Evolutionary conservation across 2,797 vertebrate species (phyloP), one percentile per base, ranked within the genome.

Genomic region (Luscinia luscinia): DNA sequence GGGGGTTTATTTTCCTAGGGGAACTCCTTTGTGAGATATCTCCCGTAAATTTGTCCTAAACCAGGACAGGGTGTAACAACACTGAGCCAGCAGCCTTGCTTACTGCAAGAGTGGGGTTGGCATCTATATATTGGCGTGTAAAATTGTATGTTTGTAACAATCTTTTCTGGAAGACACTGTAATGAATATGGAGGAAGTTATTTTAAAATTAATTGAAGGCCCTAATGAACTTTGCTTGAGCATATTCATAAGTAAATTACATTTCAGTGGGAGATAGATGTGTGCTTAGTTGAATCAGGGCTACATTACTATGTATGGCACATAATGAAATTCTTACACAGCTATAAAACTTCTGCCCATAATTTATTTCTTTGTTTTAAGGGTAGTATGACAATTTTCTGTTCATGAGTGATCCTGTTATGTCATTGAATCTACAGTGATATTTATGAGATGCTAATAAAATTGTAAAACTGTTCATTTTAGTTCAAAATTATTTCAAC

Each of bases 291-390:
- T 81, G 89, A 91, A 89, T 86, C 62, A 72, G 18, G 30, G n/a
- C 58, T 84, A 61, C 23, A 70, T 76, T 18, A 46, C 80, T 58
- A 67, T 59, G 23, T 82, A 49, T 26, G 21, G 23, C 55, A 68
- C 27, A 73, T 38, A 87, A 75, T 69, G 27, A 62, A 84, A 58
- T 76, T 89, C 79, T 76, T 82, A 48, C 32, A 54, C 9, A 46
- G 63, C 66, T 91, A 2, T 84, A 79, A 88, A 92, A 69, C 23
- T 57, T 92, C 51, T 89, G 27, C n/a, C 21, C 15, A 23, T 75
- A 66, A 78, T 84, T 91, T 89, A 61, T 87, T 93, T 89, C 64
- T 84, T 93, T 93, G 23, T 32, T 91, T 92, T 90, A 34, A 34
- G 45, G 90, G 16, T 49, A 49, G 19, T n/a, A 41, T 34, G 36